Percentiles rank a stretch among this genome's conserved stretches.
Evolutionary conservation across 2,113 vertebrate genomes (phyloP).

Genomic region (Tupaia chinensis): DNA sequence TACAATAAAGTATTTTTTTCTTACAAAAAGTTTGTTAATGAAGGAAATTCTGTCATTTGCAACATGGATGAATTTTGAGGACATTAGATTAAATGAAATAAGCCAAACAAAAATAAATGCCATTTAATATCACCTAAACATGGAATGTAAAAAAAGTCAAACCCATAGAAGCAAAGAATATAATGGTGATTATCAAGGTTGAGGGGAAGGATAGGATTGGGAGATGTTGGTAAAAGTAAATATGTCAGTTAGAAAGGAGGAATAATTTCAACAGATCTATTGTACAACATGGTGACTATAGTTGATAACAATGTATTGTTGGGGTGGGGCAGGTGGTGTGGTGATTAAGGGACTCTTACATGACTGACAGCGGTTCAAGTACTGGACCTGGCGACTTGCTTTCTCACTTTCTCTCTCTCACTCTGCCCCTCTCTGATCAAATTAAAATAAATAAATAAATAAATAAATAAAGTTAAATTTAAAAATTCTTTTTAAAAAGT

Average conservation of each 20-base stretch:
- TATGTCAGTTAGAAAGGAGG: not conserved
- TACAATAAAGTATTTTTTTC: no score
- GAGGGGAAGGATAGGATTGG: not conserved
- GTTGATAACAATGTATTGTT: not conserved
- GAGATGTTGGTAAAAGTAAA: not conserved
- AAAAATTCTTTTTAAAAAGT: no score
- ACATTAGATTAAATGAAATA: not conserved
- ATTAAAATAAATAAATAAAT: no score
- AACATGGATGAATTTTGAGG: not conserved
- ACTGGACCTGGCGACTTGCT: no score
- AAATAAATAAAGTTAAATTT: no score
- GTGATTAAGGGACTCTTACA: no score
- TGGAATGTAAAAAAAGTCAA: not conserved
- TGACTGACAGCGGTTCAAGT: no score
- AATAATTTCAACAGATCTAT: not conserved
- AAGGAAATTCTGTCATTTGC: not conserved
- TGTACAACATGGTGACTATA: not conserved
- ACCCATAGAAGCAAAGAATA: not conserved
- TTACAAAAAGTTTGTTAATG: no score
- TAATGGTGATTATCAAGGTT: not conserved
- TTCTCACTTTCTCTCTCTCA: no score
- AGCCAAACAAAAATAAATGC: not conserved
- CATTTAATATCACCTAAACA: not conserved
- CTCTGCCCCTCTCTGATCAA: no score
- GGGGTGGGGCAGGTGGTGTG: no score